These are phyloP conservation scores for Periophthalmus magnuspinnatus DNA, from an alignment of 2,797 vertebrate species.

Conservation along the genomic window DNA sequence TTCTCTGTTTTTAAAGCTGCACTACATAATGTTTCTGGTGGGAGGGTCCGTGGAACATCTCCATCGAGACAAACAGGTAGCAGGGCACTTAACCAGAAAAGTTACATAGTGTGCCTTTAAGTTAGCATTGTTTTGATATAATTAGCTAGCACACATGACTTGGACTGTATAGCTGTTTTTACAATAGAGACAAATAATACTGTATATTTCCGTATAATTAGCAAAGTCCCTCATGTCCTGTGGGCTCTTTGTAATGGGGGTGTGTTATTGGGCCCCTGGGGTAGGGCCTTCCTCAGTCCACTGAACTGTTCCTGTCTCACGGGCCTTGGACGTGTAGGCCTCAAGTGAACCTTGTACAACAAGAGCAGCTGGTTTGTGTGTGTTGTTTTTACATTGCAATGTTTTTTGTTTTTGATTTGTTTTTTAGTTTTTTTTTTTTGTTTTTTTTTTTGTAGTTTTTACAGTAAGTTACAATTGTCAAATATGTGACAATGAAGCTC, in stretches of 20 bases:
- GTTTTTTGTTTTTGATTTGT: too few species aligned
- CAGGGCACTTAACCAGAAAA: too few species aligned
- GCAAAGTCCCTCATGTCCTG: constrained; percentile 19
- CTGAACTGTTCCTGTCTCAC: constrained; percentile 34
- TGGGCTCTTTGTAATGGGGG: constrained; percentile 29
- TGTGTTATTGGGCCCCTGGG: constrained; percentile 32
- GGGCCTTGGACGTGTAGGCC: background rate
- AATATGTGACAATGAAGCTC: too few species aligned
- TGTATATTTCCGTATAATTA: constrained; percentile 21
- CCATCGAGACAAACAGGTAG: too few species aligned
- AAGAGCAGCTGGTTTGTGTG: constrained; percentile 29
- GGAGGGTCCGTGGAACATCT: too few species aligned
- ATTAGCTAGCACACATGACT: background rate
- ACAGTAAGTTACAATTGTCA: too few species aligned
- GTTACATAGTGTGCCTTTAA: background rate
- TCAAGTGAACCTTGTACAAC: constrained; percentile 29
- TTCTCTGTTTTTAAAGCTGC: too few species aligned
- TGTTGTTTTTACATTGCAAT: too few species aligned
- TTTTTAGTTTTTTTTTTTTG: too few species aligned
- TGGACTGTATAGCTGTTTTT: constrained; percentile 3
- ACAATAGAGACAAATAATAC: constrained; percentile 14
- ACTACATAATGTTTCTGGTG: too few species aligned
- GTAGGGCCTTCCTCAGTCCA: constrained; percentile 44
- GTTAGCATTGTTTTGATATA: background rate
- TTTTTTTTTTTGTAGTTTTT: too few species aligned